phyloP scores from a whole-genome alignment of 2,113 vertebrate species.

The Clupea harengus region DNA sequence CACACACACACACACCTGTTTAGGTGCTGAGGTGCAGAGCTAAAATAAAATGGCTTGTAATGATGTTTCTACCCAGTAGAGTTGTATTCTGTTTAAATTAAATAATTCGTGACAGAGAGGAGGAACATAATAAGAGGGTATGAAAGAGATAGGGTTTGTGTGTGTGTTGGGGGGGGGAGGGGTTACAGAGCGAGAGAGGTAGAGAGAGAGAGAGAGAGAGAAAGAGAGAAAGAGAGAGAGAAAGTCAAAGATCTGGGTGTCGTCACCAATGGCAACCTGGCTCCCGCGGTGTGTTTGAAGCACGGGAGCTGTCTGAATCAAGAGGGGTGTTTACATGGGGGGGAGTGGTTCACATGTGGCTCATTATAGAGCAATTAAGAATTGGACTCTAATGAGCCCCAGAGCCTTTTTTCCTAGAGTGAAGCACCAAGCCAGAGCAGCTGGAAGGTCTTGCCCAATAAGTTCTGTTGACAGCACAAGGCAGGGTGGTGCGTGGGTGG shows the following conservation, averaged over 20 bases:
- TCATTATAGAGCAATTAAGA: conserved; percentile 32
- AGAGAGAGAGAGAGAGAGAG: background rate
- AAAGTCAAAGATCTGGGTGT: background rate
- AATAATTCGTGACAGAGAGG: background rate
- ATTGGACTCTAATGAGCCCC: conserved; percentile 20
- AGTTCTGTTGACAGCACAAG: background rate
- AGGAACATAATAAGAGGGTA: background rate
- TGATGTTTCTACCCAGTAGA: background rate
- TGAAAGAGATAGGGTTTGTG: background rate
- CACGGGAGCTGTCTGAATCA: background rate
- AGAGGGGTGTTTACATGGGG: background rate
- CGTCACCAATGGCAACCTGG: conserved; percentile 41
- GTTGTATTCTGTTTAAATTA: no score
- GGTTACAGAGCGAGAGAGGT: background rate
- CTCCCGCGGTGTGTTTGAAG: conserved; percentile 25
- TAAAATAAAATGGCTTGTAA: background rate
- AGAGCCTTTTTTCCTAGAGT: background rate
- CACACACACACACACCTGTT: background rate
- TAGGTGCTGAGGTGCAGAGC: background rate
- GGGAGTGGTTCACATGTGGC: conserved; percentile 25
- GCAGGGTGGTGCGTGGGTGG: background rate
- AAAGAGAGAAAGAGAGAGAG: background rate
- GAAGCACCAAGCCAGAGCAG: background rate
- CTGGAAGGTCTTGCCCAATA: background rate
- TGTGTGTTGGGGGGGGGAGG: background rate